Conservation (phyloP, 2,113 vertebrate species). For the Semicossyphus pulcher region DNA sequence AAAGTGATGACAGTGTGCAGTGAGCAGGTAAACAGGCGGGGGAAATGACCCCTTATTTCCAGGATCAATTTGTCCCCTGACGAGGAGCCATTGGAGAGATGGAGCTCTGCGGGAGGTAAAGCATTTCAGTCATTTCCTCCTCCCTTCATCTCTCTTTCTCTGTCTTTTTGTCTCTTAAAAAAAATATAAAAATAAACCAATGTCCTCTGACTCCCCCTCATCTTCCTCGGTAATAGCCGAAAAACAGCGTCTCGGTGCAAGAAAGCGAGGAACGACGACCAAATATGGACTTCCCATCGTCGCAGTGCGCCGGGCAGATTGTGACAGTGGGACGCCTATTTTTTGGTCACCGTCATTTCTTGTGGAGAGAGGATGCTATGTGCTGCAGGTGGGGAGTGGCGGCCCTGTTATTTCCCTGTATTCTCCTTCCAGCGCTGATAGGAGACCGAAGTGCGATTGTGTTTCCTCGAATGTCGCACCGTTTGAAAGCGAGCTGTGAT, state of each 20-base stretch:
- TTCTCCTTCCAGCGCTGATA: constrained; percentile 59
- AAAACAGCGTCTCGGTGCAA: constrained; percentile 40
- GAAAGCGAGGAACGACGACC: constrained; percentile 60
- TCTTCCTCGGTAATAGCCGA: constrained; percentile 53
- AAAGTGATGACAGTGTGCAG: constrained; percentile 58
- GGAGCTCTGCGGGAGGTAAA: constrained; percentile 70
- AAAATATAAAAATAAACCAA: constrained; percentile 8
- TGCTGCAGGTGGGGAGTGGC: constrained; percentile 58
- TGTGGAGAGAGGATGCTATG: constrained; percentile 62
- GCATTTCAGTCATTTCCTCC: constrained; percentile 44
- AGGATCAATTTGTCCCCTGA: constrained; percentile 75
- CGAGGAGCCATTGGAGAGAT: constrained; percentile 67
- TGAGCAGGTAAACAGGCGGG: constrained; percentile 74
- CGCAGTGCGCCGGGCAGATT: constrained; percentile 66
- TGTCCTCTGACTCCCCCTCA: constrained; percentile 43
- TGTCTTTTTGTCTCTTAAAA: constrained; percentile 33
- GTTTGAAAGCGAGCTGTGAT: constrained; percentile 65
- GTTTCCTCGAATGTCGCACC: constrained; percentile 69
- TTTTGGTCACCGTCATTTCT: constrained; percentile 71
- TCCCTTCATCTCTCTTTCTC: not conserved
- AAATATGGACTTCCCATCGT: constrained; percentile 65
- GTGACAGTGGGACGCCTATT: constrained; percentile 70
- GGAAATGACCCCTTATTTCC: constrained; percentile 81
- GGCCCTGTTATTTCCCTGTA: constrained; percentile 64
- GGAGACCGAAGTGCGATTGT: constrained; percentile 60